Percentiles rank a stretch among this genome's conserved stretches.
Conservation (phyloP, 2,888 invertebrate genomes). For the Rugalucina vietnamica region DNA sequence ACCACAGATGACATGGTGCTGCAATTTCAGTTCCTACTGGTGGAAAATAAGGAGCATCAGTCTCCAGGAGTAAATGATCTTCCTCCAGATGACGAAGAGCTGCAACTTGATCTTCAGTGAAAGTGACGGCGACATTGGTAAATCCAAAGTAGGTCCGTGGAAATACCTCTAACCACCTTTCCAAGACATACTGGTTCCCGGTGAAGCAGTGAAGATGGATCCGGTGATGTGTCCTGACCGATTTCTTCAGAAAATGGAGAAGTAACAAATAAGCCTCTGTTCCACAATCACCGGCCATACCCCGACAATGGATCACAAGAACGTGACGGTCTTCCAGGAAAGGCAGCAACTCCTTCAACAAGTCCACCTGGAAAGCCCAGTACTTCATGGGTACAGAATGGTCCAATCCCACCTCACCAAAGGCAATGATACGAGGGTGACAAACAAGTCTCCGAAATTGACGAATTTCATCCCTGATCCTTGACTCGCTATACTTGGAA, state of each 20-base stretch:
- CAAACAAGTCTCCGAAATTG: neutral
- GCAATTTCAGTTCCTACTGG: too few species aligned
- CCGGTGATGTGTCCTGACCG: neutral
- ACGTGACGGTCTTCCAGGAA: neutral
- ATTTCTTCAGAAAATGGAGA: neutral
- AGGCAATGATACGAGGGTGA: neutral
- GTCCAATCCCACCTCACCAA: neutral
- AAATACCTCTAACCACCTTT: constrained; percentile 26
- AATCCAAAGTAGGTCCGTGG: constrained; percentile 26
- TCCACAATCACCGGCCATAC: neutral
- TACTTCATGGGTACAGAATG: neutral
- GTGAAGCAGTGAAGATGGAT: constrained; percentile 37
- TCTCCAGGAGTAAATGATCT: too few species aligned
- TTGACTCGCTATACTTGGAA: neutral
- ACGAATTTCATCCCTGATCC: neutral
- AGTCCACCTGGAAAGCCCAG: constrained; percentile 2
- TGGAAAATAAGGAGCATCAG: too few species aligned
- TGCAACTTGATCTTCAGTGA: too few species aligned
- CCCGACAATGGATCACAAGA: constrained; percentile 1
- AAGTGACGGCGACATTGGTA: neutral
- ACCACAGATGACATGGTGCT: too few species aligned
- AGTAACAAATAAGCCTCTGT: neutral
- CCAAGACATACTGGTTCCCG: constrained; percentile 26
- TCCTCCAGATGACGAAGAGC: too few species aligned
- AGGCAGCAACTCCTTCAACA: neutral